Evolutionary conservation across 2,113 vertebrate genomes (phyloP).

Genomic region (Pangasianodon gigas): DNA sequence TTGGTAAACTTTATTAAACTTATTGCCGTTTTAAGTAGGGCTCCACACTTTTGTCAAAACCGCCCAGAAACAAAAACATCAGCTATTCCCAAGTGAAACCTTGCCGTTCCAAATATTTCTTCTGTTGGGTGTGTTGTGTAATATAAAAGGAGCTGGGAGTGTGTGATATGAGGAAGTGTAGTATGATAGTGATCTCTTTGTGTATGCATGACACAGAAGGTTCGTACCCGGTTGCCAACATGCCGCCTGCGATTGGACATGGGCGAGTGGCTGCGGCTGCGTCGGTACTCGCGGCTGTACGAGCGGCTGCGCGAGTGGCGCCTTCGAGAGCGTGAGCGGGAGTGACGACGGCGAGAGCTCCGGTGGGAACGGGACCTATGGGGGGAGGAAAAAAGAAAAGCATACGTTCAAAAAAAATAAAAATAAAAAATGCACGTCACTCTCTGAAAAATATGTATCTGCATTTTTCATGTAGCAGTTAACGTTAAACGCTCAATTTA

Average conservation of each 20-base stretch:
- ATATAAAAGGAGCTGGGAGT: not conserved
- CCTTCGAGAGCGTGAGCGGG: slow-evolving; percentile 77
- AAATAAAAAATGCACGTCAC: not conserved
- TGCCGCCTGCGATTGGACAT: slow-evolving; percentile 95
- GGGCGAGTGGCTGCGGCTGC: slow-evolving; percentile 92
- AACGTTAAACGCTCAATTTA: not conserved
- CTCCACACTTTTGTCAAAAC: not conserved
- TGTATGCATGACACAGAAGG: not conserved
- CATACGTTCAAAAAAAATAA: not conserved
- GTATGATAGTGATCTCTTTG: not conserved
- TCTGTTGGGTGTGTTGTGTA: not conserved
- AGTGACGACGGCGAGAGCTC: slow-evolving; percentile 89
- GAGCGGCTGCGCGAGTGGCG: slow-evolving; percentile 85
- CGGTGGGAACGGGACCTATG: slow-evolving; percentile 87
- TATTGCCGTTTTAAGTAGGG: not conserved
- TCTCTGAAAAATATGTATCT: not conserved
- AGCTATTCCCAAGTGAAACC: not conserved
- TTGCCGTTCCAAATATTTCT: not conserved
- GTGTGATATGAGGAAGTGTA: not conserved
- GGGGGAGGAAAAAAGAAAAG: not conserved
- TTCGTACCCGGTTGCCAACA: slow-evolving; percentile 85
- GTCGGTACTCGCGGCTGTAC: slow-evolving; percentile 88
- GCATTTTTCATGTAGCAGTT: not conserved
- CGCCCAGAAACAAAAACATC: not conserved
- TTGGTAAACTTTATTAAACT: not conserved